These are phyloP conservation scores for Dioctria rufipes DNA, from an alignment of 2,888 invertebrate species.

Conservation along the genomic window DNA sequence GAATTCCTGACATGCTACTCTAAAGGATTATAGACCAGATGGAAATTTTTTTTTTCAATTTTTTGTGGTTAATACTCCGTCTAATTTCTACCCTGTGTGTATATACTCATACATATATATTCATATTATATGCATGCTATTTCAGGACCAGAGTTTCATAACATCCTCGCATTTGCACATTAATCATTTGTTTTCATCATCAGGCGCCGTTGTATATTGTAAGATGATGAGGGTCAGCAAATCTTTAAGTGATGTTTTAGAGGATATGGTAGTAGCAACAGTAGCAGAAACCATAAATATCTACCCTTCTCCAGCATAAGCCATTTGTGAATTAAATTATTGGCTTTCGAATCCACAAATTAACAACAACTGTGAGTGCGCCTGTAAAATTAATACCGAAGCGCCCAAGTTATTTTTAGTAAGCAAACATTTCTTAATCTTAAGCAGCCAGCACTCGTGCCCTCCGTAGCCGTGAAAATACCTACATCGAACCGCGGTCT, in stretches of 20 bases:
- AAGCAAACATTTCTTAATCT: background rate
- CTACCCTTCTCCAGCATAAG: background rate
- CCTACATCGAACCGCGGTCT: background rate
- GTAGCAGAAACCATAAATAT: background rate
- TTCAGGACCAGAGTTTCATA: no score
- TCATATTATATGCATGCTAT: no score
- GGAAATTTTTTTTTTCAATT: no score
- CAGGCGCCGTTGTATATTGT: background rate
- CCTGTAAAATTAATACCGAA: background rate
- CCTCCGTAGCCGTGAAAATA: constrained; percentile 11
- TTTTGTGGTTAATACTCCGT: no score
- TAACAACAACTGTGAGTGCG: background rate
- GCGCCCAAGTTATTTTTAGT: background rate
- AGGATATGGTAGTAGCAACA: background rate
- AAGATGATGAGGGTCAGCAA: constrained; percentile 7
- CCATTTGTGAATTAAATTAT: background rate
- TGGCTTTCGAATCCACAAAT: no score
- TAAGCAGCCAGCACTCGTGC: background rate
- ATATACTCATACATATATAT: no score
- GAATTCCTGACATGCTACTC: background rate
- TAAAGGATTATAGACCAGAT: no score
- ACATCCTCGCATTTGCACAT: background rate
- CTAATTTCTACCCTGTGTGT: no score
- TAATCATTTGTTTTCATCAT: background rate
- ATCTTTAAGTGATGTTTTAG: background rate